Percentiles rank a stretch among this genome's conserved stretches.
Evolutionary conservation across 2,797 vertebrate species (phyloP).

Genomic region (Tapera naevia): DNA sequence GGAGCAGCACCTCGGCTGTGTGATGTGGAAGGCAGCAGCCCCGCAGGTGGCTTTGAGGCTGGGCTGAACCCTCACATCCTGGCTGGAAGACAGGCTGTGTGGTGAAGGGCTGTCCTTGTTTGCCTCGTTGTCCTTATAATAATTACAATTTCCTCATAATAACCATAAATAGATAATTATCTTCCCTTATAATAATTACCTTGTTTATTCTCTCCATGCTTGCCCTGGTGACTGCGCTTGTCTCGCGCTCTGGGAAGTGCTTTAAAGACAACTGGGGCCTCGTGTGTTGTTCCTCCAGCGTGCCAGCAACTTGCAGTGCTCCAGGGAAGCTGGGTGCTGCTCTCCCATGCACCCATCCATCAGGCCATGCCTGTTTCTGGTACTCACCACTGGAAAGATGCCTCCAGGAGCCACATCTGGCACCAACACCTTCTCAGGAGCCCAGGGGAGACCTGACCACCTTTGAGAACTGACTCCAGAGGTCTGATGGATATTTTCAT

Average conservation of each 20-base stretch:
- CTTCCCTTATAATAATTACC: background rate
- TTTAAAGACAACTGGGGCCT: background rate
- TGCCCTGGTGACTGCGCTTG: background rate
- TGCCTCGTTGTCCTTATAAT: background rate
- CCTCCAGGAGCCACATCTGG: background rate
- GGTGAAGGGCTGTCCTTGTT: background rate
- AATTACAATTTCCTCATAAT: background rate
- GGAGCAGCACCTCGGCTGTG: background rate
- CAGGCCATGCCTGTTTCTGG: background rate
- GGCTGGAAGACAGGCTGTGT: background rate
- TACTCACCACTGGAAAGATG: background rate
- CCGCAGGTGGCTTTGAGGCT: no score
- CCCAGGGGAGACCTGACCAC: background rate
- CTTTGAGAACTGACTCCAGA: background rate
- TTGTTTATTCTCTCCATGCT: background rate
- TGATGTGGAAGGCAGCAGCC: background rate
- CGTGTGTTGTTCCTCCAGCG: background rate
- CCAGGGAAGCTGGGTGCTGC: background rate
- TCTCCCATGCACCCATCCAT: background rate
- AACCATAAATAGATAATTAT: background rate
- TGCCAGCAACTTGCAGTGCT: rapidly evolving
- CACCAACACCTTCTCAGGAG: rapidly evolving
- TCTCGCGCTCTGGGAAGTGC: background rate
- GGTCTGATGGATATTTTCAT: background rate
- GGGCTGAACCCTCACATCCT: background rate